Evolutionary conservation across 1,140 invertebrate species (phyloP).

Genomic region (Heliconius hewitsoni): DNA sequence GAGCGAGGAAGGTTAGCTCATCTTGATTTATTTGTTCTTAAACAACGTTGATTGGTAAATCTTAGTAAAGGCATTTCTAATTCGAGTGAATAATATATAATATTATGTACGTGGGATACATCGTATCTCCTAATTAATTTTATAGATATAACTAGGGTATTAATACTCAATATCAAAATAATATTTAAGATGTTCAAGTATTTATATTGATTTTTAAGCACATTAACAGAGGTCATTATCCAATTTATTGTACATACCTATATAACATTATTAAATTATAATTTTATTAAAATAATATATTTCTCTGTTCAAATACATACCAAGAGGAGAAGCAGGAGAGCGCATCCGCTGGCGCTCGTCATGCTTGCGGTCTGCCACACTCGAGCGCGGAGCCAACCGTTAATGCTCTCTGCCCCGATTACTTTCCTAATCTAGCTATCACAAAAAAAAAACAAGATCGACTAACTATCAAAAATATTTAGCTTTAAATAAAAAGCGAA

Average conservation of each 20-base stretch:
- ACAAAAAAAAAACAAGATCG: slow-evolving; percentile 56
- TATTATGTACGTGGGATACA: neutral
- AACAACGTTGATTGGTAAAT: neutral
- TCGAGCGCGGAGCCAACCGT: slow-evolving; percentile 77
- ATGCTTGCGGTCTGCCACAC: slow-evolving; percentile 78
- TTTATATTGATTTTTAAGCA: no score
- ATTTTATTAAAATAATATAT: neutral
- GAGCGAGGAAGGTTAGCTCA: slow-evolving; percentile 19
- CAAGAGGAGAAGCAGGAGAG: slow-evolving; percentile 68
- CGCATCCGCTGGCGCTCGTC: slow-evolving; percentile 71
- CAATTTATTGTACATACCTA: neutral
- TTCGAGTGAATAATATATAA: neutral
- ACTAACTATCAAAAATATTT: slow-evolving; percentile 32
- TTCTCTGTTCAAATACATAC: slow-evolving; percentile 45
- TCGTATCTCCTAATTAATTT: neutral
- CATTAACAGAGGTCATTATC: no score
- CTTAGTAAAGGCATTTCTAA: neutral
- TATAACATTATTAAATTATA: no score
- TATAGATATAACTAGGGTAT: no score
- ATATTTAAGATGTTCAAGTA: no score
- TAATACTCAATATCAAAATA: no score
- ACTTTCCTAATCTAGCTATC: slow-evolving; percentile 62
- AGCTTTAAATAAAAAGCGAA: slow-evolving; percentile 34
- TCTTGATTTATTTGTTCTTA: neutral
- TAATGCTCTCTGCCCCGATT: slow-evolving; percentile 80